Evolutionary conservation across 30 jellyfish, hydroid and myxozoan genomes (phyloP), one percentile per base, ranked within the genome.

Genomic region (Hydra vulgaris): DNA sequence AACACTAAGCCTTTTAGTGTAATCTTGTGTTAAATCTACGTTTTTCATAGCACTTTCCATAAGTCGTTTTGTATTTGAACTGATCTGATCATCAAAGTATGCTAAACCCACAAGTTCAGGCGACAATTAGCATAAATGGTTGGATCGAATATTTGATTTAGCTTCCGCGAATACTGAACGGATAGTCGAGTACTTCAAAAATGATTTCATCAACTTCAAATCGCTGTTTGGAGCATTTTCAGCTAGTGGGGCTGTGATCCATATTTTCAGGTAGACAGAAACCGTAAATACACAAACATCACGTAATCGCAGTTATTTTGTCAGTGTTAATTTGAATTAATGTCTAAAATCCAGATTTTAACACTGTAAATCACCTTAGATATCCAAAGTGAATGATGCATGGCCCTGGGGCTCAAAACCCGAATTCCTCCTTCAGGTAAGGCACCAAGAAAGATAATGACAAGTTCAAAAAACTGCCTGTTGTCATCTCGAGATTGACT

Each of bases 231-330:
- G 76, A 69, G 76, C 76, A 69, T 8, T 20, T 23, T 5, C 27
- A 23, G 76, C 27, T 20, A 69, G 27, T 69, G 76, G 76, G 25
- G 76, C 27, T 69, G 25, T 23, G 27, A 23, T 69, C 76, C 76
- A 69, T 69, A 23, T 23, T 69, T 69, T 69, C 76, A 69, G 15
- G 27, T 69, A 69, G 25, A 69, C 76, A 69, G 8, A 8, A 69
- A 69, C 76, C 8, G 76, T 15, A 69, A 69, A 69, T 21, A 3
- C 61, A 40, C 15, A 69, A 20, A 23, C 15, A 15, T 69, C 76
- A 23, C 15, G 27, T 20, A 69, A 23, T 20, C 76, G 8, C 8
- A 21, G 25, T 69, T 8, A n/a, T n/a, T n/a, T n/a, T 69, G 8
- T 40, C 12, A 40, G 61, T 40, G 61, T 40, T 40, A 73, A 54